Percentiles rank a stretch among this genome's conserved stretches.
These are phyloP conservation scores for Automeris io DNA, from an alignment of 2,888 invertebrate genomes.

Conservation along the genomic window DNA sequence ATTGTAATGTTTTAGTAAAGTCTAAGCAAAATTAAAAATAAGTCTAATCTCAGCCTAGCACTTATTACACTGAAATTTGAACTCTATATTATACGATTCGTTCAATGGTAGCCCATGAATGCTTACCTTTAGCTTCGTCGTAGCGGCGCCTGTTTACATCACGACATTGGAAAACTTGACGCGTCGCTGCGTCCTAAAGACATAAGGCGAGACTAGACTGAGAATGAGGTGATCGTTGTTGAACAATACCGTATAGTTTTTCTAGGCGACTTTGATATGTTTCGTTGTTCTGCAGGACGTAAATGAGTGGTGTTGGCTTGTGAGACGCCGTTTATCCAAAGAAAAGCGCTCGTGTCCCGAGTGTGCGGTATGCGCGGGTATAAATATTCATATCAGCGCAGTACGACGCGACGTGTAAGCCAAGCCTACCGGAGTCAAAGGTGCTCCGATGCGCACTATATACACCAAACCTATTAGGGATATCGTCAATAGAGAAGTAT, in stretches of 20 bases:
- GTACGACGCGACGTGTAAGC: slow-evolving; percentile 42
- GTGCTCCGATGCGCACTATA: slow-evolving; percentile 41
- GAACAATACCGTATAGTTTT: slow-evolving; percentile 51
- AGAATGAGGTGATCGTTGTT: slow-evolving; percentile 35
- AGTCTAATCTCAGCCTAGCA: too few relatives aligned
- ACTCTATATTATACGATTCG: too few relatives aligned
- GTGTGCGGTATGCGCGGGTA: slow-evolving; percentile 42
- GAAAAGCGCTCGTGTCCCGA: slow-evolving; percentile 27
- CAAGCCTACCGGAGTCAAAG: slow-evolving; percentile 51
- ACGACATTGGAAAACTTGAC: slow-evolving; percentile 62
- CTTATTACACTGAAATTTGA: too few relatives aligned
- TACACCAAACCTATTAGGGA: slow-evolving; percentile 30
- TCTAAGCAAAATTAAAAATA: too few relatives aligned
- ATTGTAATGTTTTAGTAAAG: too few relatives aligned
- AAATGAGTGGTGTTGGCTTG: slow-evolving; percentile 49
- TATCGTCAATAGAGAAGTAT: slow-evolving; percentile 13
- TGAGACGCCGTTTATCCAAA: slow-evolving; percentile 36
- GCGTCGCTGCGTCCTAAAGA: slow-evolving; percentile 48
- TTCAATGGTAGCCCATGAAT: too few relatives aligned
- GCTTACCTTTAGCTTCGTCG: slow-evolving; percentile 47
- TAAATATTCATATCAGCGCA: slow-evolving; percentile 50
- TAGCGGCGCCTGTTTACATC: slow-evolving; percentile 67
- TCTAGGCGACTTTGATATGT: slow-evolving; percentile 60
- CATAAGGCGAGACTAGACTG: slow-evolving; percentile 47
- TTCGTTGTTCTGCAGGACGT: slow-evolving; percentile 61